A percentile compares a stretch with the other conserved stretches of the same genome.
These are phyloP conservation scores for Napeogenes inachia DNA, from an alignment of 2,888 invertebrate genomes.

Conservation along the genomic window DNA sequence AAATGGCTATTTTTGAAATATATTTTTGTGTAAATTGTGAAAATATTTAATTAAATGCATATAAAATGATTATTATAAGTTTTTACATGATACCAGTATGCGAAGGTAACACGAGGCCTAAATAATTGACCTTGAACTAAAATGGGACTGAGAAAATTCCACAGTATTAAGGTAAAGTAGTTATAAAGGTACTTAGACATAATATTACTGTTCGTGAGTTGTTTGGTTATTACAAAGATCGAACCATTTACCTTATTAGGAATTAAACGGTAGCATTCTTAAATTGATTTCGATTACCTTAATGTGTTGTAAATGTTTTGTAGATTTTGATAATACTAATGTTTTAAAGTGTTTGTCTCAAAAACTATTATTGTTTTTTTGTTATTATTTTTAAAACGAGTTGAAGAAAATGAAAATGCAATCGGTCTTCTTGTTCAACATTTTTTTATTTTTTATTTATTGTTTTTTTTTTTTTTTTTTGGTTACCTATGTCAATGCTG, in stretches of 20 bases:
- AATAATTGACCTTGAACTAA: slow-evolving; percentile 24
- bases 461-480: no score
- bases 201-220: slow-evolving; percentile 24
- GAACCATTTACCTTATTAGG: slow-evolving; percentile 18
- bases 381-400: no score
- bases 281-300: slow-evolving; percentile 10
- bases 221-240: slow-evolving; percentile 18
- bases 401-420: no score
- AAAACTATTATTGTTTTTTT: no score
- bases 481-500: no score
- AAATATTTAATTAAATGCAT: no score
- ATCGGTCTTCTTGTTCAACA: no score
- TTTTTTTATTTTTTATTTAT: no score
- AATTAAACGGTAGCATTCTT: slow-evolving; percentile 10
- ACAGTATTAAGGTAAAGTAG: slow-evolving; percentile 13
- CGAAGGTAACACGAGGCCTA: slow-evolving; percentile 1
- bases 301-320: slow-evolving; percentile 3
- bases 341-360: no score
- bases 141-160: slow-evolving; percentile 19
- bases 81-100: not conserved
- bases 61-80: no score
- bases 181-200: slow-evolving; percentile 11
- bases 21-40: no score
- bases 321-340: not conserved
- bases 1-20: no score